phyloP scores from a whole-genome alignment of 2,113 vertebrate genomes.

The Cyanoramphus novaezelandiae region DNA sequence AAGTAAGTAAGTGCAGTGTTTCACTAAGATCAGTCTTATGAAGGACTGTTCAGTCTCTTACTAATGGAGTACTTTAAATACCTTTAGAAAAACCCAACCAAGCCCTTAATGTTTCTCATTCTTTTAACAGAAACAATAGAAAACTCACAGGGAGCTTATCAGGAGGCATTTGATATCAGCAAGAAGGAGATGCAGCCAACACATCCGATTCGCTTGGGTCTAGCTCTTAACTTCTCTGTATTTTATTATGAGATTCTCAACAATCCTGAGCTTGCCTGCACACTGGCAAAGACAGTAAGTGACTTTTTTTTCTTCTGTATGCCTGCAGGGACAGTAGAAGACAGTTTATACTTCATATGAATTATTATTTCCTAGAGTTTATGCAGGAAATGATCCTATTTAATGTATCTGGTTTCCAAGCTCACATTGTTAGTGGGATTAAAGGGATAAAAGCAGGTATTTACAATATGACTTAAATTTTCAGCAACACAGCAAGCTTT shows the following conservation, averaged over 20 bases:
- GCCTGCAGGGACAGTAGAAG: neutral
- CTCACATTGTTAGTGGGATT: neutral
- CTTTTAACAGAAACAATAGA: slow-evolving; percentile 82
- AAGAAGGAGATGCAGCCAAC: slow-evolving; percentile 90
- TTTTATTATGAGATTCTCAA: slow-evolving; percentile 98
- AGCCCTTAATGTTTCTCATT: neutral
- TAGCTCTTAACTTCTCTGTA: slow-evolving; percentile 98
- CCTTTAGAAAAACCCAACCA: neutral
- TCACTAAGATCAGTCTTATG: neutral
- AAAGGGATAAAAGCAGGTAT: neutral
- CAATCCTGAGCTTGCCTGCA: slow-evolving; percentile 90
- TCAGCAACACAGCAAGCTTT: neutral
- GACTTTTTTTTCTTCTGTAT: neutral
- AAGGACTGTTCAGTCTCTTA: neutral
- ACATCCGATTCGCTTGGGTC: slow-evolving; percentile 94
- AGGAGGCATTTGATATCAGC: slow-evolving; percentile 89
- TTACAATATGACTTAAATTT: neutral
- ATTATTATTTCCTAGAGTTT: neutral
- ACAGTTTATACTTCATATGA: neutral
- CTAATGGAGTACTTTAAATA: neutral
- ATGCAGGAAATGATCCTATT: neutral
- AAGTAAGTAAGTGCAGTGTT: neutral
- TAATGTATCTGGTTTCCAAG: neutral
- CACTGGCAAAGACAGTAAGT: slow-evolving; percentile 90
- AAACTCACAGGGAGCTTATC: slow-evolving; percentile 89